These are phyloP conservation scores for Tauraco hartlaubi DNA, from an alignment of 2,797 vertebrate species.

Conservation along the genomic window DNA sequence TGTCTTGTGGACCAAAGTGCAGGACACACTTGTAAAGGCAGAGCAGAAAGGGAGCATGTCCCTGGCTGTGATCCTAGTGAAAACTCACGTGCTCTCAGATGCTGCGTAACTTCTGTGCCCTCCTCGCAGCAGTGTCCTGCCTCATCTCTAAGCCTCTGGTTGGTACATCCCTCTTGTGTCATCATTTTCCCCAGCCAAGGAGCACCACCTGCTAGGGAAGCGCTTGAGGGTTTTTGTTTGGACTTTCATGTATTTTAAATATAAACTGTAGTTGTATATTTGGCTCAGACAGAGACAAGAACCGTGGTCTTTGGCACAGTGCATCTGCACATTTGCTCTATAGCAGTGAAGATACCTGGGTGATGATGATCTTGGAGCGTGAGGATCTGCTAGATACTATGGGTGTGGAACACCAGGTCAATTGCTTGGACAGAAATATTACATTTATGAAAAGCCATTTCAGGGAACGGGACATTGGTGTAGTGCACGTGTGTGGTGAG, in stretches of 20 bases:
- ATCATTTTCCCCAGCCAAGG: neutral
- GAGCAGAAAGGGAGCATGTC: neutral
- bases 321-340: neutral
- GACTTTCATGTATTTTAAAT: neutral
- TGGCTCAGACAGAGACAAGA: neutral
- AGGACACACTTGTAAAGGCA: neutral
- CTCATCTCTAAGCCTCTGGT: neutral
- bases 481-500: neutral
- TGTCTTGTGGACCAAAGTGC: neutral
- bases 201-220: neutral
- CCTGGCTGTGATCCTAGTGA: neutral
- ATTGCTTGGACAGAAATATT: neutral
- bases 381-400: neutral
- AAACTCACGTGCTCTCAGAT: neutral
- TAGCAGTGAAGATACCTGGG: neutral
- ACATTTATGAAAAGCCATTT: neutral
- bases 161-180: neutral
- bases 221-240: neutral
- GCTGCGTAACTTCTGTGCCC: neutral
- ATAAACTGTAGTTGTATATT: neutral
- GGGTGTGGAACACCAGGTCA: neutral
- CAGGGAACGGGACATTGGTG: neutral
- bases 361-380: accelerated
- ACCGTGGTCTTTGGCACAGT: neutral
- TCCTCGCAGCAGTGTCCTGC: neutral